Conservation (phyloP, 2,888 invertebrate genomes). For the Sinohyriopsis cumingii region DNA sequence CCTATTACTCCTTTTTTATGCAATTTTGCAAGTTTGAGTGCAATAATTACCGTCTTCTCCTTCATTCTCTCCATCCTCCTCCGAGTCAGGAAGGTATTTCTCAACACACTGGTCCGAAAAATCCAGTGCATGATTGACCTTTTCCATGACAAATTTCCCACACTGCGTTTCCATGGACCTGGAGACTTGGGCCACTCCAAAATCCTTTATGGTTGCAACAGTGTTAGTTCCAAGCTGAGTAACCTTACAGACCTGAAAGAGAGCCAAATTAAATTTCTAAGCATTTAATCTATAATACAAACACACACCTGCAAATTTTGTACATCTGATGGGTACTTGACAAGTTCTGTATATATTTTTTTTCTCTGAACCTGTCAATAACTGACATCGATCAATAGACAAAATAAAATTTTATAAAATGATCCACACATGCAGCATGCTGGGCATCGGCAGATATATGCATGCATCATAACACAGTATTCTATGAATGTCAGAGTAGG, state of each 20-base stretch:
- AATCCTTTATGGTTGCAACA: slow-evolving; percentile 43
- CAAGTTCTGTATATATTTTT: too few relatives aligned
- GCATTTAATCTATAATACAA: too few relatives aligned
- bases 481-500: too few relatives aligned
- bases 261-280: not conserved
- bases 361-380: too few relatives aligned
- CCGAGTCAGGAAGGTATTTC: slow-evolving; percentile 79
- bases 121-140: slow-evolving; percentile 80
- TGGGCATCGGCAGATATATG: too few relatives aligned
- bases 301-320: too few relatives aligned
- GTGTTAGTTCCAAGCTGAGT: slow-evolving; percentile 33
- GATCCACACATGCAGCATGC: too few relatives aligned
- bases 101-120: slow-evolving; percentile 83
- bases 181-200: slow-evolving; percentile 45
- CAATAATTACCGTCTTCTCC: slow-evolving; percentile 12
- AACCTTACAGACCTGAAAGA: slow-evolving; percentile 34
- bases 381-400: too few relatives aligned
- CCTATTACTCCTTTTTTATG: not conserved
- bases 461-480: too few relatives aligned
- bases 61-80: slow-evolving; percentile 33
- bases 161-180: slow-evolving; percentile 51
- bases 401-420: too few relatives aligned
- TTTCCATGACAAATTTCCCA: slow-evolving; percentile 61
- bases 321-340: too few relatives aligned
- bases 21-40: not conserved